Conservation (phyloP, 2,113 vertebrate genomes). For the Romanogobio albipinnatus region DNA sequence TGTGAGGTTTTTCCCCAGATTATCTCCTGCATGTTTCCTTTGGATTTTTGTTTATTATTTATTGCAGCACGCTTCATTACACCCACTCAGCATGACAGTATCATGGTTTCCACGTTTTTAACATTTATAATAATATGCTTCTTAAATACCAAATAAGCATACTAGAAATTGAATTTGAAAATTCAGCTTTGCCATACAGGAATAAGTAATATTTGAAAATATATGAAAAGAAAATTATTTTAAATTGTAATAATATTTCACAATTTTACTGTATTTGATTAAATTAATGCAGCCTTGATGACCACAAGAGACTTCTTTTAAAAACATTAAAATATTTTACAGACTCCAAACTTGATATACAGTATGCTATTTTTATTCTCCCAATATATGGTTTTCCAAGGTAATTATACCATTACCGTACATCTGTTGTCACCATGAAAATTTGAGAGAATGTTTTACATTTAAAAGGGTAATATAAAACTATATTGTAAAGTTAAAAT, state of each 20-base stretch:
- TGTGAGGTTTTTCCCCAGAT: no score
- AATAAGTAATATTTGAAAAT: no score
- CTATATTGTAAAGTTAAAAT: slow-evolving; percentile 1
- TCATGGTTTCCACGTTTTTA: not conserved
- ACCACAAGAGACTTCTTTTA: not conserved
- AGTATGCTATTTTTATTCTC: not conserved
- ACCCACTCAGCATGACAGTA: no score
- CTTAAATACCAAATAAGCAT: no score
- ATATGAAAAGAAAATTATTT: no score
- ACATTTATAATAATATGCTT: no score
- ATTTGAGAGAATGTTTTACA: not conserved
- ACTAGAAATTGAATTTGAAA: no score
- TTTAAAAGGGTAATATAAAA: slow-evolving; percentile 9
- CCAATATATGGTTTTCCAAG: not conserved
- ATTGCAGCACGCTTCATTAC: no score
- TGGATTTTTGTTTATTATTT: no score
- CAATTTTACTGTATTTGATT: not conserved
- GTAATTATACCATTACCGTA: not conserved
- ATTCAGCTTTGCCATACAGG: no score
- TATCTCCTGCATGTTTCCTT: no score
- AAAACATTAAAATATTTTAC: not conserved
- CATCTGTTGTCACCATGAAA: not conserved
- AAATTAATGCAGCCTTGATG: not conserved
- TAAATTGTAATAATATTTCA: not conserved
- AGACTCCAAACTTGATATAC: not conserved